Percentiles rank a stretch among this genome's conserved stretches.
Evolutionary conservation across 35 echinoderm and acorn worm species (phyloP).

Genomic region (Ophioderma brevispina): DNA sequence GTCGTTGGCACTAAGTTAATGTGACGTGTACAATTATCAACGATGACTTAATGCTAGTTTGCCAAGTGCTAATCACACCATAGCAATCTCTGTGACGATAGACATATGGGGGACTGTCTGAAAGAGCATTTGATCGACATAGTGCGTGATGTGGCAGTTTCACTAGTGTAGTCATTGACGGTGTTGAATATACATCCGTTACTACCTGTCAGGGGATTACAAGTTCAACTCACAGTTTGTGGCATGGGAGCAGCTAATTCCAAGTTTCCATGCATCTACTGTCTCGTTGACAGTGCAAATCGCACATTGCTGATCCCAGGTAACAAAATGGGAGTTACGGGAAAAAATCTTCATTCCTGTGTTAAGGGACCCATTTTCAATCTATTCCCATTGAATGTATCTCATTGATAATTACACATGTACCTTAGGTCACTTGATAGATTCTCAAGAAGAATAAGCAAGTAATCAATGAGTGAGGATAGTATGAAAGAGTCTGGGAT

Average conservation of each 20-base stretch:
- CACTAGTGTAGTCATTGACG: not conserved
- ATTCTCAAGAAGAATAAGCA: constrained; percentile 22
- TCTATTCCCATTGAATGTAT: not conserved
- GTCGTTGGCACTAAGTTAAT: constrained; percentile 38
- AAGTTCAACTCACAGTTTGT: constrained; percentile 9
- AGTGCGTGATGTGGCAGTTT: not conserved
- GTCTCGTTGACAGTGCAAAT: constrained; percentile 14
- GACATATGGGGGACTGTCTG: not conserved
- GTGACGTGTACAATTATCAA: constrained; percentile 31
- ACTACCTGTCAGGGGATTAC: constrained; percentile 5
- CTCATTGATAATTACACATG: constrained; percentile 20
- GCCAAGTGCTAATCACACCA: not conserved
- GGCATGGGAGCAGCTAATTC: constrained; percentile 36
- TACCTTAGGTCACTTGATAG: constrained; percentile 2
- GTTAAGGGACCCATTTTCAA: constrained; percentile 3
- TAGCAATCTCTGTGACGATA: not conserved
- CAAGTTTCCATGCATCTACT: constrained; percentile 29
- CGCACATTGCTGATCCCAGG: not conserved
- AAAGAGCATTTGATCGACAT: not conserved
- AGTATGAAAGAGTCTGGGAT: not conserved
- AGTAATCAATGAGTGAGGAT: not conserved
- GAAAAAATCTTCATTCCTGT: not conserved
- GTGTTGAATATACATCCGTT: not conserved
- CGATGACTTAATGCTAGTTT: not conserved
- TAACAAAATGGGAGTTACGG: not conserved